These are phyloP conservation scores for Oncorhynchus clarkii DNA, from an alignment of 2,113 vertebrate species.

Conservation along the genomic window DNA sequence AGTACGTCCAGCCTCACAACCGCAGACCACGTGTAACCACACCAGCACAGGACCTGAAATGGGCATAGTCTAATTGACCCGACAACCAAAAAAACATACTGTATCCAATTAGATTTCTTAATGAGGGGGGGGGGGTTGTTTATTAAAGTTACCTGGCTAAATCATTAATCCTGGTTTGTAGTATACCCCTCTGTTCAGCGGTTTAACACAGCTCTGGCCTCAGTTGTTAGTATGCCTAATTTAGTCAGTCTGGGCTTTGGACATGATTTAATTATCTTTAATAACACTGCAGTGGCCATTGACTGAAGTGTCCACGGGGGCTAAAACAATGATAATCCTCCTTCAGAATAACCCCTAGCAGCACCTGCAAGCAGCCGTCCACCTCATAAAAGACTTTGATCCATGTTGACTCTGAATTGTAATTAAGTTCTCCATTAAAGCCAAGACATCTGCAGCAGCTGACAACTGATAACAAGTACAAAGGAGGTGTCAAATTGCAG, in stretches of 20 bases:
- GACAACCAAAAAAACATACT: too few relatives aligned
- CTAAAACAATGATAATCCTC: background rate
- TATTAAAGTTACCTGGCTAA: too few relatives aligned
- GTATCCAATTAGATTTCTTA: too few relatives aligned
- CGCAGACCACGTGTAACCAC: too few relatives aligned
- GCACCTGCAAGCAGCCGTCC: slow-evolving; percentile 17
- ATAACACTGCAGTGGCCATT: background rate
- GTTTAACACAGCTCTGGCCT: background rate
- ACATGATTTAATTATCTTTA: too few relatives aligned
- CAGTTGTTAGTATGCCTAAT: background rate
- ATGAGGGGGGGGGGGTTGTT: too few relatives aligned
- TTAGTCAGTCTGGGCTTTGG: too few relatives aligned
- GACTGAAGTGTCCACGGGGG: background rate
- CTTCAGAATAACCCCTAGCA: background rate
- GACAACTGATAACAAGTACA: slow-evolving; percentile 35
- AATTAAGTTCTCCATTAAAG: slow-evolving; percentile 35
- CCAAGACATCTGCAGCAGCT: slow-evolving; percentile 23
- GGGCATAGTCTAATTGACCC: too few relatives aligned
- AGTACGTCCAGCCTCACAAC: too few relatives aligned
- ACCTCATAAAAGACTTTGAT: slow-evolving; percentile 23
- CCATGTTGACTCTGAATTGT: slow-evolving; percentile 31
- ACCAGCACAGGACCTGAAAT: too few relatives aligned
- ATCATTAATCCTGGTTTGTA: too few relatives aligned
- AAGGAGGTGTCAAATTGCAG: slow-evolving; percentile 24
- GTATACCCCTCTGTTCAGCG: background rate